Evolutionary conservation across 2,113 vertebrate species (phyloP).

Genomic region (Corydoras maculifer): DNA sequence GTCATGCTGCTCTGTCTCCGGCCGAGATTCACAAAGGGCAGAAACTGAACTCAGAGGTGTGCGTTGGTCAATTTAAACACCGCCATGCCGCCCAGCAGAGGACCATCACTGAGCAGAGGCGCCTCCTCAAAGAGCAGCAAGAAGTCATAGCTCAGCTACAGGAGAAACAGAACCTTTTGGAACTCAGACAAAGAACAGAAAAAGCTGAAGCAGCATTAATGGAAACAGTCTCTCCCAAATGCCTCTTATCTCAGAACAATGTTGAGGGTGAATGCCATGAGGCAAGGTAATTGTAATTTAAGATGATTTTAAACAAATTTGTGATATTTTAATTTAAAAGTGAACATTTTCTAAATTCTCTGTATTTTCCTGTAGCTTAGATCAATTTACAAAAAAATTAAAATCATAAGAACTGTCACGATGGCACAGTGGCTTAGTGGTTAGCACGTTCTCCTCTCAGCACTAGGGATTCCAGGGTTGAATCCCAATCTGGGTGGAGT

Average conservation of each 20-base stretch:
- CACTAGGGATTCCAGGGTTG: too few species aligned
- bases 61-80: constrained; percentile 57
- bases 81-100: constrained; percentile 68
- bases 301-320: neutral
- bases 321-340: too few species aligned
- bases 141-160: constrained; percentile 71
- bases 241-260: neutral
- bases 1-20: constrained; percentile 44
- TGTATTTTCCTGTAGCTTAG: too few species aligned
- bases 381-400: too few species aligned
- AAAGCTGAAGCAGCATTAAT: constrained; percentile 25
- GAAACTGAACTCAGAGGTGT: neutral
- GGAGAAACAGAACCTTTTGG: constrained; percentile 61
- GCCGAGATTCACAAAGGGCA: constrained; percentile 39
- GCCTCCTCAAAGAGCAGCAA: constrained; percentile 77
- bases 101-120: constrained; percentile 75
- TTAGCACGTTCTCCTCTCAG: too few species aligned
- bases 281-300: neutral
- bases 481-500: too few species aligned
- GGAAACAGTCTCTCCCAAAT: constrained; percentile 11
- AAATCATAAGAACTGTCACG: too few species aligned
- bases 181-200: constrained; percentile 57
- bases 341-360: too few species aligned
- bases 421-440: too few species aligned
- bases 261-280: neutral